Conservation (phyloP, 2,797 vertebrate species). For the Hoplostethus mediterraneus region DNA sequence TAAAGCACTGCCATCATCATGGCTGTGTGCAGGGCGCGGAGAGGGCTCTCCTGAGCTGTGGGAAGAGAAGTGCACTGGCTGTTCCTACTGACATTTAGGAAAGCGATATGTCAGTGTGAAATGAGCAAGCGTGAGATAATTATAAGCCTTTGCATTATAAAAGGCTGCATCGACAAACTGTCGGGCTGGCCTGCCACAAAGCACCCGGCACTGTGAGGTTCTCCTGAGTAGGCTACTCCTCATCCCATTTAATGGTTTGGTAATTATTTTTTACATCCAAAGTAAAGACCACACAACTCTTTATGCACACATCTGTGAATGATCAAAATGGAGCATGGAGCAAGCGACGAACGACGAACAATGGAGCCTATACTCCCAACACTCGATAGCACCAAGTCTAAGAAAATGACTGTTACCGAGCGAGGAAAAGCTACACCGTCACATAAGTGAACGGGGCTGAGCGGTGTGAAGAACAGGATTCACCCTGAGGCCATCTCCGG, state of each 20-base stretch:
- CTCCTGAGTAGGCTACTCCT: slow-evolving; percentile 72
- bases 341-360: slow-evolving; percentile 29
- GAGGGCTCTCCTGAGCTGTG: slow-evolving; percentile 77
- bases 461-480: slow-evolving; percentile 79
- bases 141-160: slow-evolving; percentile 92
- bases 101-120: slow-evolving; percentile 90
- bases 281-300: slow-evolving; percentile 53
- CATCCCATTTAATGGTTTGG: slow-evolving; percentile 79
- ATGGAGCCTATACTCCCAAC: slow-evolving; percentile 41
- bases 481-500: slow-evolving; percentile 80
- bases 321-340: slow-evolving; percentile 4
- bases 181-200: slow-evolving; percentile 78
- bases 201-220: slow-evolving; percentile 71
- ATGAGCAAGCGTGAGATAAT: slow-evolving; percentile 91
- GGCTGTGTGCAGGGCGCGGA: slow-evolving; percentile 86
- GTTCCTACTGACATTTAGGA: slow-evolving; percentile 94
- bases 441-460: slow-evolving; percentile 63
- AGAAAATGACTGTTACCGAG: slow-evolving; percentile 57
- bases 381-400: slow-evolving; percentile 52
- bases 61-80: slow-evolving; percentile 77
- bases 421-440: slow-evolving; percentile 48
- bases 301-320: slow-evolving; percentile 32
- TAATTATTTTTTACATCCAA: slow-evolving; percentile 64
- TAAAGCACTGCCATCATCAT: slow-evolving; percentile 84
- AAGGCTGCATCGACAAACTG: slow-evolving; percentile 88